Base-by-base conservation (phyloP, 2,797 vertebrate genomes). In the Diceros bicornis region DNA sequence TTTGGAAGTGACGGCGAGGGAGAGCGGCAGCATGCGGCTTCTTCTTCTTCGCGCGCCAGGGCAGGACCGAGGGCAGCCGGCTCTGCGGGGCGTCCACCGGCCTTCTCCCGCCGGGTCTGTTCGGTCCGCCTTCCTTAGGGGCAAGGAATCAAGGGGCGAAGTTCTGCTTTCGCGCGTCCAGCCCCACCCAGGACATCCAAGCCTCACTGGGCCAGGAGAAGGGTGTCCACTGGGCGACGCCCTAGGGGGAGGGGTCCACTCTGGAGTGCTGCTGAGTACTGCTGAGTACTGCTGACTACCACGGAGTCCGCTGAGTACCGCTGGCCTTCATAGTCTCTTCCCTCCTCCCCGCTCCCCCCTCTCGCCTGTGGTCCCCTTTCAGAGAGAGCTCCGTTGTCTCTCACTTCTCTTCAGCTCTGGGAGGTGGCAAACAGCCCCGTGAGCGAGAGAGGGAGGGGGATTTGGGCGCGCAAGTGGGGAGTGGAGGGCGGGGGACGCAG, bases 401-500 rank as follows among this genome's bases (percentile, higher is more conserved):
- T 69, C 69, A 75, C 34, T 25, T 55, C 55, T 52, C 37, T 55
- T 55, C 21, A 6, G 25, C 41, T 64, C 52, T 47, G 77, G 62
- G 34, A 52, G 47, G 32, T 17, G 62, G 50, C 17, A 82, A 59
- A 44, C 37, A 21, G 13, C n/a, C 75, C 66, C 20, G 17, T 2
- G 4, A 34, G 37, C 10, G 57, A 7, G 16, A 47, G 59, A 25
- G 21, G 23, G 8, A 29, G 57, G 32, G 64, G 13, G 12, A 50
- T 25, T 69, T 69, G 21, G 37, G 34, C 72, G 47, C 29, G 41
- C 44, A 44, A 8, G 41, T 0, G 0, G 27, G 23, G 74, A 17
- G 23, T 0, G 2, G 25, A 50, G 29, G 12, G 17, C 41, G 41
- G 23, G 68, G 44, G 14, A 21, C 0, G 0, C 32, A 14, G 4